Evolutionary conservation across 2,888 invertebrate species (phyloP), one percentile per base, ranked within the genome.

Genomic region (Agonum fuliginosum): DNA sequence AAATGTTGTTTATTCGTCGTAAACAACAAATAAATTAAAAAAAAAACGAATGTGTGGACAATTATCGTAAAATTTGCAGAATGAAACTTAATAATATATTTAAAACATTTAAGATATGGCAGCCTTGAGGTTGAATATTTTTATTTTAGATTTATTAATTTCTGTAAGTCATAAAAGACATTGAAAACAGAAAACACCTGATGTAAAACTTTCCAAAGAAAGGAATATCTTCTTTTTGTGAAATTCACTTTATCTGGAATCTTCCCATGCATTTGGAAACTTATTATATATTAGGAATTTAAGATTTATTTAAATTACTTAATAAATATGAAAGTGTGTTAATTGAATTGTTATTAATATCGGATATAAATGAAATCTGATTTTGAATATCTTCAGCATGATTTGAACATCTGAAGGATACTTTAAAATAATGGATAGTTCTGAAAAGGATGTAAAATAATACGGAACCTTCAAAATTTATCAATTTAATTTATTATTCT

Each of bases 1-100:
- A 65, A 67, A 67, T 54, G 24, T 67, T 67, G 67, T 67, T 41
- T 67, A 67, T 20, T 41, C 41, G 67, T 37, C 67, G 67, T 37
- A 41, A 41, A 67, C 34, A 67, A 54, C 54, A 24, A 12, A 54
- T 54, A 27, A 54, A 54, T 54, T 24, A 54, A 24, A 54, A 54
- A 54, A 34, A 62, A 62, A 17, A 27, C 58, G 27, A 19, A 62
- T 27, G 30, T 30, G 17, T 10, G 30, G 30, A 62, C 30, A 30
- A 62, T 62, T 62, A 62, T 62, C 30, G 58, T 62, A 62, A 62
- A 30, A 62, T 62, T 14, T 30, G 30, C 24, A 54, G 24, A n/a
- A 54, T 20, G 54, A 54, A 54, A 54, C 22, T 54, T 62, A 30
- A 30, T 62, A 62, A 62, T 62, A 62, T 62, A 30, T 54, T 54